Percentiles rank a stretch among this genome's conserved stretches.
phyloP scores from a whole-genome alignment of 1,140 invertebrate genomes.

The Ptiloglossa arizonensis region DNA sequence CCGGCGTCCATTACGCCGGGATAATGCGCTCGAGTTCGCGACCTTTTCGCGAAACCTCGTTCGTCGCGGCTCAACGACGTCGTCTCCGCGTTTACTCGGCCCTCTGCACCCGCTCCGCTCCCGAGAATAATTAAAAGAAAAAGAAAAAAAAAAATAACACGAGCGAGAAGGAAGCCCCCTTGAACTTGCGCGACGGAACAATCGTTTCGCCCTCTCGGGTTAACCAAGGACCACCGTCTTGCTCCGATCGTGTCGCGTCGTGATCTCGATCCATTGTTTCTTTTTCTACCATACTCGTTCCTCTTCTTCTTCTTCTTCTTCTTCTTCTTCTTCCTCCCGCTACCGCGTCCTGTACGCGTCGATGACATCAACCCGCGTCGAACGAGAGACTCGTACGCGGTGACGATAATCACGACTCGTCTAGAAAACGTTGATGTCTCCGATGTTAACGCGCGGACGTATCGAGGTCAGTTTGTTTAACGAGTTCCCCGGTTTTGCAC shows the following conservation, averaged over 20 bases:
- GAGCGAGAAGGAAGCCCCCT: not conserved
- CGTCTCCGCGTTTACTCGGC: too few relatives aligned
- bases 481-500: too few relatives aligned
- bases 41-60: not conserved
- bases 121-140: not conserved
- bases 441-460: too few relatives aligned
- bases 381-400: too few relatives aligned
- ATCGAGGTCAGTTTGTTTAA: not conserved
- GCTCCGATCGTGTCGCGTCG: not conserved
- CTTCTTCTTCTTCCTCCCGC: too few relatives aligned
- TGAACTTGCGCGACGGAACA: constrained; percentile 8
- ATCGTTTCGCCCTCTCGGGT: not conserved
- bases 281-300: too few relatives aligned
- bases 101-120: not conserved
- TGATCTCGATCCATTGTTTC: too few relatives aligned
- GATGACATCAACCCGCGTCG: not conserved
- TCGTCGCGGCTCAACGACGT: not conserved
- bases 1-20: not conserved
- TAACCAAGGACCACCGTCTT: not conserved
- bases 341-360: not conserved
- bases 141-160: not conserved
- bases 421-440: too few relatives aligned
- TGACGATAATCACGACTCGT: not conserved
- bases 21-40: constrained; percentile 24
- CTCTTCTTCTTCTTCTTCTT: too few relatives aligned